Evolutionary conservation across 2,888 invertebrate species (phyloP), one percentile per base, ranked within the genome.

Genomic region (Spodoptera littoralis): DNA sequence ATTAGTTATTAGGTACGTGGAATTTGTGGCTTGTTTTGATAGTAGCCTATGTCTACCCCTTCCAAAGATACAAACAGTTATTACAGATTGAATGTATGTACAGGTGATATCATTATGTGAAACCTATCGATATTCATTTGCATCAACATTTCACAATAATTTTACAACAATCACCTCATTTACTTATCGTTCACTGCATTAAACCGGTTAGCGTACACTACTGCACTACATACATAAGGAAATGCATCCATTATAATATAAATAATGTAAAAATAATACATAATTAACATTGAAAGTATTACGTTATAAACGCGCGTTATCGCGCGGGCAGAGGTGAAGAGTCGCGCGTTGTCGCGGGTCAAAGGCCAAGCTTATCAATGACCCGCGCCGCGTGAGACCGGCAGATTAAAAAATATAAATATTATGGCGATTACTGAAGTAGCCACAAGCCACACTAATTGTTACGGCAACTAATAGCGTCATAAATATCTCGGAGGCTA

Each of bases 391-490:
- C 53, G 51, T 65, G 49, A 60, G 54, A 49, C 53, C 69, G 36
- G 18, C 41, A 57, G 61, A 73, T 79, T 60, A 70, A 65, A 73
- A 75, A 61, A 57, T 62, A 65, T 68, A 60, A 65, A 63, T 66
- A 67, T 55, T 53, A 49, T 44, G 54, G 9, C 57, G 59, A 69
- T 77, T 70, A 69, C 27, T 57, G 41, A n/a, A 27, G 41, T 54
- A 55, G n/a, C 46, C 30, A 22, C 27, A 57, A 55, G n/a, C 46
- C 30, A 22, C 27, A 57, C 69, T 70, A 70, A 73, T 73, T 68
- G 47, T 54, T 61, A 61, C 51, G 11, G 41, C 50, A 36, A 49
- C n/a, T 49, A 56, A 56, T 60, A 52, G 43, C 71, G n/a, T 44
- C 46, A 43, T 36, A 50, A 64, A 51, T 44, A 41, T 43, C 53